These are phyloP conservation scores for Horisme vitalbata DNA, from an alignment of 2,888 invertebrate species.

Conservation along the genomic window DNA sequence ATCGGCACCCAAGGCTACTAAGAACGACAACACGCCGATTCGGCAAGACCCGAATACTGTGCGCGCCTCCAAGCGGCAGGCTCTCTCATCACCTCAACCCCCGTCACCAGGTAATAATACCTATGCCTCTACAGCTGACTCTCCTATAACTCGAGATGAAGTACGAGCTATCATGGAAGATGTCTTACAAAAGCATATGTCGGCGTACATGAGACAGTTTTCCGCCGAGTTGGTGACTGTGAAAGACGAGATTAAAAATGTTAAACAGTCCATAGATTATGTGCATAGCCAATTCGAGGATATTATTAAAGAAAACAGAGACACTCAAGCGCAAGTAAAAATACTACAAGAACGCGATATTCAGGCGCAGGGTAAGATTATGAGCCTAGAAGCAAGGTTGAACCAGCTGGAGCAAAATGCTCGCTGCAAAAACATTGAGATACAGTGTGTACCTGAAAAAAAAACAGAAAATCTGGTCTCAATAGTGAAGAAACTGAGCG, in stretches of 20 bases:
- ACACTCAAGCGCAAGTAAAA: neutral
- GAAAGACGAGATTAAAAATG: neutral
- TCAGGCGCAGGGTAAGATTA: neutral
- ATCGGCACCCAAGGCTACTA: no score
- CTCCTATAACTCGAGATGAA: neutral
- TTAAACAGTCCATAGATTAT: neutral
- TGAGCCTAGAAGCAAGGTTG: neutral
- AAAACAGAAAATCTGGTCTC: neutral
- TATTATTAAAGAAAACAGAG: neutral
- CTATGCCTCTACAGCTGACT: no score
- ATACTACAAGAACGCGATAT: neutral
- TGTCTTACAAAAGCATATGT: neutral
- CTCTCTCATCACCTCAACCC: no score
- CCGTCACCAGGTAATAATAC: no score
- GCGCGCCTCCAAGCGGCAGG: no score
- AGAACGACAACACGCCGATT: no score
- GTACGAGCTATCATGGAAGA: slow-evolving; percentile 2
- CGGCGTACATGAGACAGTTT: neutral
- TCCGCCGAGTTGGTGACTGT: neutral
- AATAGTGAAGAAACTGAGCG: neutral
- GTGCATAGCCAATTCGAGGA: neutral
- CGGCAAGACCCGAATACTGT: no score
- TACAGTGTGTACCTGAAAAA: neutral
- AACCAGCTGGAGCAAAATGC: neutral
- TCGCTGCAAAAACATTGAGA: neutral